A percentile compares a stretch with the other conserved stretches of the same genome.
These are phyloP conservation scores for Lucilia sericata DNA, from an alignment of 1,140 invertebrate species.

Conservation along the genomic window DNA sequence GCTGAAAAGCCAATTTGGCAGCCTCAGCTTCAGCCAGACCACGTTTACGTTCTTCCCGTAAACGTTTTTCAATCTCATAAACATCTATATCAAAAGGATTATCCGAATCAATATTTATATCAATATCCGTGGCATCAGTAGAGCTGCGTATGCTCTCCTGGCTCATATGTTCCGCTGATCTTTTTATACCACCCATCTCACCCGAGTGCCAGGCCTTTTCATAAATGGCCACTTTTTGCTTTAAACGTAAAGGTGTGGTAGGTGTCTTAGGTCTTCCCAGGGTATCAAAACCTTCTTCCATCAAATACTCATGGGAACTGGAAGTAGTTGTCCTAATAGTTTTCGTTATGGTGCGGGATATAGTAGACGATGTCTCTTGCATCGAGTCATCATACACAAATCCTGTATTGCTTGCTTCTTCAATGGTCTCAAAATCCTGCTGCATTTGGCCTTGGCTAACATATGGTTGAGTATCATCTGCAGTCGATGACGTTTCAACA, in stretches of 20 bases:
- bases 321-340: constrained; percentile 50
- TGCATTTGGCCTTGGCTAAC: constrained; percentile 35
- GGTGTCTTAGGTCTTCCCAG: constrained; percentile 42
- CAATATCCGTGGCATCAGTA: neutral
- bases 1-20: constrained; percentile 72
- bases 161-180: neutral
- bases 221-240: constrained; percentile 80
- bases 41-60: constrained; percentile 72
- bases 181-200: constrained; percentile 58
- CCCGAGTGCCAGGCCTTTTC: constrained; percentile 79
- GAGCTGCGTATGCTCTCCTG: neutral
- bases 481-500: constrained; percentile 48
- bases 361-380: constrained; percentile 60
- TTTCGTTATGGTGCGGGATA: constrained; percentile 63
- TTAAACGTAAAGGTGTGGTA: constrained; percentile 72
- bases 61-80: constrained; percentile 72
- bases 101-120: constrained; percentile 6
- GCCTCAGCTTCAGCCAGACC: constrained; percentile 68
- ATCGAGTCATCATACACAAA: constrained; percentile 48
- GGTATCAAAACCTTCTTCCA: constrained; percentile 3
- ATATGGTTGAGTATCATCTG: constrained; percentile 30
- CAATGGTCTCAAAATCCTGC: neutral
- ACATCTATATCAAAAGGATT: constrained; percentile 69
- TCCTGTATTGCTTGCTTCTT: constrained; percentile 20
- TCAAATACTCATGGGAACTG: constrained; percentile 37